Base-by-base conservation (phyloP, 2,888 invertebrate species). In the Gymnoscelis rufifasciata region DNA sequence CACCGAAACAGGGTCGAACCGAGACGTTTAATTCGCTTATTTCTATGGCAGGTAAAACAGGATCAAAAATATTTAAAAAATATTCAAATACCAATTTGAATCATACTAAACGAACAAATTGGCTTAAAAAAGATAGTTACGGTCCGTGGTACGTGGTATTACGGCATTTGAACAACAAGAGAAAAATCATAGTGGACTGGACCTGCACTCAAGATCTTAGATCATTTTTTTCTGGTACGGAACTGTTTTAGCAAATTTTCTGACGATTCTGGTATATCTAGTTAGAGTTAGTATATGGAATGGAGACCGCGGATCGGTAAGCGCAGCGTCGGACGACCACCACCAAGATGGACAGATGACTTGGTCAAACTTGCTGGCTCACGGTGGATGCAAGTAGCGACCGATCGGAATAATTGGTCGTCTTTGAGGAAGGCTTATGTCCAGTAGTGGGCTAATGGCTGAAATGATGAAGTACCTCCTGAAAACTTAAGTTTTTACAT, bases 1-100 rank as follows among this genome's bases (percentile, higher is more conserved):
- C 51, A 54, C 50, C 47, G 54, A 52, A 62, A 67, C 63, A 7
- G 35, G 40, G 58, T 66, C 68, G 36, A 72, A 78, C 41, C 43
- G 48, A 56, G 74, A 78, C 81, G 77, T 73, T 68, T 66, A 71
- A 77, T 81, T 82, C 79, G 73, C 86, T 87, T 86, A 86, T 76
- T 71, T 70, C 86, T 84, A 86, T 83, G 86, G 86, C 83, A 83
- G 81, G 79, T 84, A 86, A 87, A 87, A 86, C 68, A 62, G 70
- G 66, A 57, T 83, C 81, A 81, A 86, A 87, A 86, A 84, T 51
- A 67, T 73, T 70, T 69, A 75, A 78, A 83, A 48, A 76, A 76
- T 66, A 76, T 65, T 73, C 71, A 68, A 71, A 72, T 73, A 78
- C 68, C 69, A 76, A 77, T 58, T 69, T 61, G 69, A 58, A 67